A percentile compares a stretch with the other conserved stretches of the same genome.
These are phyloP conservation scores for Crocuta crocuta DNA, from an alignment of 2,113 vertebrate genomes.

Conservation along the genomic window DNA sequence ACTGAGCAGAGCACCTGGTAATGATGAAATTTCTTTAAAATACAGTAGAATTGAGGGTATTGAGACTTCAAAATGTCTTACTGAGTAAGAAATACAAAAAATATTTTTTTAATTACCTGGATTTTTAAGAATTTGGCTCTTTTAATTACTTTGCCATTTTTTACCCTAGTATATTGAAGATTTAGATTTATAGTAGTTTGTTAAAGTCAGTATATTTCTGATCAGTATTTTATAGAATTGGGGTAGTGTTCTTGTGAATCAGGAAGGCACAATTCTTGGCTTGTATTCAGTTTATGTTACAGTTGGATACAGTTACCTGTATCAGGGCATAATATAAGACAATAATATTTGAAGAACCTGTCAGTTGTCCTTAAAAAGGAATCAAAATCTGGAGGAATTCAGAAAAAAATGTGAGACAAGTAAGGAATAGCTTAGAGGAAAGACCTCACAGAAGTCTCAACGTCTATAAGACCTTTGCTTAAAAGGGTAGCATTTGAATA, in stretches of 20 bases:
- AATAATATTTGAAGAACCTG: conserved; percentile 20
- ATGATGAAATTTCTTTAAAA: conserved; percentile 27
- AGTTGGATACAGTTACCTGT: background rate
- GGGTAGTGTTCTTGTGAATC: background rate
- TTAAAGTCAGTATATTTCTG: conserved; percentile 38
- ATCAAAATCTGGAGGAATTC: background rate
- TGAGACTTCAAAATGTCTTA: background rate
- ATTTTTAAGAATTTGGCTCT: conserved; percentile 15
- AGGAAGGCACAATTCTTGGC: background rate
- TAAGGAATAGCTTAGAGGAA: background rate
- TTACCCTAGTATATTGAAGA: background rate
- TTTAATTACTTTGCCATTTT: conserved; percentile 13
- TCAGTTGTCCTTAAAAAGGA: background rate
- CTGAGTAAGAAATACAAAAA: conserved; percentile 42
- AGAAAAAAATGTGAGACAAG: background rate
- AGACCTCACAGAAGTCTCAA: background rate
- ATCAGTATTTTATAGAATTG: background rate
- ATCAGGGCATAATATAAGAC: background rate
- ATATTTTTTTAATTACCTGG: background rate
- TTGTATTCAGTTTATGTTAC: conserved; percentile 18
- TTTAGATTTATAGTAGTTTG: conserved; percentile 28
- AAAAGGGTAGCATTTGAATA: conserved; percentile 13
- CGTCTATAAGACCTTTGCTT: background rate
- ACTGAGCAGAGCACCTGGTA: background rate
- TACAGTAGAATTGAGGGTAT: conserved; percentile 23